Conservation (phyloP, 2,888 invertebrate genomes). For the Bruchidius siliquastri region DNA sequence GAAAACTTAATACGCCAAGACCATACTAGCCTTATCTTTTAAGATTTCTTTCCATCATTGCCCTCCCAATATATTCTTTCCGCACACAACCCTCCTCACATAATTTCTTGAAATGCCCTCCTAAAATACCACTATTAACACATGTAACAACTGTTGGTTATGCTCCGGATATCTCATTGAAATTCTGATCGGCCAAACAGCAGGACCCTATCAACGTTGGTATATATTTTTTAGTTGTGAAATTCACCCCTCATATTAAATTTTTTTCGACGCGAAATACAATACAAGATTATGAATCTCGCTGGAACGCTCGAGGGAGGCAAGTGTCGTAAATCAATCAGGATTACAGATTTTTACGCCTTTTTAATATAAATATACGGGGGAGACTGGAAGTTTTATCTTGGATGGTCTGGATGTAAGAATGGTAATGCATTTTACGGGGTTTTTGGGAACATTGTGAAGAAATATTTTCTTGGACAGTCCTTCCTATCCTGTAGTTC, state of each 20-base stretch:
- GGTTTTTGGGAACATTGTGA: too few relatives aligned
- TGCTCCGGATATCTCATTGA: slow-evolving; percentile 16
- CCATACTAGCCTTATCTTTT: too few relatives aligned
- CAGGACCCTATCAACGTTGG: slow-evolving; percentile 13
- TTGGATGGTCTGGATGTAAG: too few relatives aligned
- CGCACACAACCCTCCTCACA: background rate
- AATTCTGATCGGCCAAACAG: slow-evolving; percentile 15
- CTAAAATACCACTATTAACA: background rate
- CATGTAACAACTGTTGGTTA: slow-evolving; percentile 18
- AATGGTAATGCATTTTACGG: too few relatives aligned
- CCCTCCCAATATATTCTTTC: background rate
- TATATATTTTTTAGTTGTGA: slow-evolving; percentile 34
- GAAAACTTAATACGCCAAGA: too few relatives aligned
- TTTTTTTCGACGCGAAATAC: slow-evolving; percentile 37
- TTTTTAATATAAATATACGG: background rate
- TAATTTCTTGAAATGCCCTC: background rate
- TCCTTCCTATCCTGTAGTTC: too few relatives aligned
- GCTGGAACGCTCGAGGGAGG: slow-evolving; percentile 33
- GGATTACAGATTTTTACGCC: slow-evolving; percentile 2
- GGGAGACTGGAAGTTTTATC: background rate
- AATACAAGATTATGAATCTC: slow-evolving; percentile 44
- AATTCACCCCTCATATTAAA: slow-evolving; percentile 38
- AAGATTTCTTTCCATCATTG: too few relatives aligned
- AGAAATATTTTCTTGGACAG: too few relatives aligned
- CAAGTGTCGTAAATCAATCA: slow-evolving; percentile 44